Conservation (phyloP, 2,797 vertebrate genomes). For the Sebastes minor region DNA sequence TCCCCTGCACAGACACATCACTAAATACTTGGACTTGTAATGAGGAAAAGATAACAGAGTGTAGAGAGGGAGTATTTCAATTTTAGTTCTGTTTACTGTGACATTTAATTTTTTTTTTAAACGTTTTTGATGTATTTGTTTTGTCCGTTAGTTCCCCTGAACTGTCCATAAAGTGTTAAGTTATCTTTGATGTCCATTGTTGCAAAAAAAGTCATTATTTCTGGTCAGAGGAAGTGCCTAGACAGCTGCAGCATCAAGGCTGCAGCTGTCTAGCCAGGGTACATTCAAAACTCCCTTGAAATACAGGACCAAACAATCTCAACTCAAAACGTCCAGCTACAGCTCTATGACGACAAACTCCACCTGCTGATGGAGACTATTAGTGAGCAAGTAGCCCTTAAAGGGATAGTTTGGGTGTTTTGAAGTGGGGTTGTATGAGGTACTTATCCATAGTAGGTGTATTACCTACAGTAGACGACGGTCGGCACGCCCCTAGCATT, state of each 20-base stretch:
- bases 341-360: neutral
- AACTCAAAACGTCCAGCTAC: neutral
- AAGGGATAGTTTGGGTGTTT: no score
- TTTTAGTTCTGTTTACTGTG: constrained; percentile 24
- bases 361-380: neutral
- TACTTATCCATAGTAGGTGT: no score
- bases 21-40: neutral
- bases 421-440: no score
- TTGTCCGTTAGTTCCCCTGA: constrained; percentile 8
- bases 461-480: no score
- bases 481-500: no score
- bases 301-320: neutral
- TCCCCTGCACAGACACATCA: constrained; percentile 54
- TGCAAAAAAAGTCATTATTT: constrained; percentile 20
- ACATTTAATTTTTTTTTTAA: constrained; percentile 12
- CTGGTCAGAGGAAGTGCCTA: constrained; percentile 58
- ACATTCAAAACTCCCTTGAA: neutral
- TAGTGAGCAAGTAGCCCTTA: neutral
- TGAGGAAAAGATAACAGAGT: neutral
- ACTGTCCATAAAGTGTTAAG: neutral
- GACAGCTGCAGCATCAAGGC: neutral
- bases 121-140: constrained; percentile 19
- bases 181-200: constrained; percentile 16
- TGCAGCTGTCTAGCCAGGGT: neutral
- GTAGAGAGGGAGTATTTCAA: neutral